These are phyloP conservation scores for Anarrhichthys ocellatus DNA, from an alignment of 2,113 vertebrate species.

Conservation along the genomic window DNA sequence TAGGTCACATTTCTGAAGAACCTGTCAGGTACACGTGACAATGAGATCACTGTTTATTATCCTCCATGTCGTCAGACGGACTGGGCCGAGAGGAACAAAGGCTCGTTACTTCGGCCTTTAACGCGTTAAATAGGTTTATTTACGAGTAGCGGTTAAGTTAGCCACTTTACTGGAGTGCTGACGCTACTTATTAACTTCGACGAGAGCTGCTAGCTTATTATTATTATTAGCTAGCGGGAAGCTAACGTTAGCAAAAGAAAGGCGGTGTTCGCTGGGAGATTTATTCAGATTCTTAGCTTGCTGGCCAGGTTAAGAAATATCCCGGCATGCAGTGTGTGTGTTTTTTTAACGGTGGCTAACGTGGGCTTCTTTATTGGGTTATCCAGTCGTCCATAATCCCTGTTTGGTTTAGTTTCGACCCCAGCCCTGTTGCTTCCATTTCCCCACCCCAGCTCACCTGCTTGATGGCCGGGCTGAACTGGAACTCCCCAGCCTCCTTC, in stretches of 20 bases:
- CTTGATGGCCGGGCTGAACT: conserved; percentile 82
- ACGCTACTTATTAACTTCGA: conserved; percentile 8
- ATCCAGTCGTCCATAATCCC: conserved; percentile 41
- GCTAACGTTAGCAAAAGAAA: conserved; percentile 74
- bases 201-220: neutral
- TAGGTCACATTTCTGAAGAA: neutral
- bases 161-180: neutral
- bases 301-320: neutral
- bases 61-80: neutral
- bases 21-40: conserved; percentile 60
- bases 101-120: neutral
- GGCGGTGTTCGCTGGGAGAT: conserved; percentile 56
- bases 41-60: conserved; percentile 55
- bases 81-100: neutral
- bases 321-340: neutral
- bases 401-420: conserved; percentile 56
- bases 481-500: conserved; percentile 88
- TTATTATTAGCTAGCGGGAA: conserved; percentile 28
- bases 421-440: conserved; percentile 81
- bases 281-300: conserved; percentile 38
- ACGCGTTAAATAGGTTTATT: neutral
- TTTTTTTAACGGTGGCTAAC: neutral
- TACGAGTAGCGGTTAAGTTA: neutral
- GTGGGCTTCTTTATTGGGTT: neutral
- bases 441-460: conserved; percentile 81